Percentiles rank a stretch among this genome's conserved stretches.
Evolutionary conservation across 2,797 vertebrate species (phyloP).

Genomic region (Lutjanus campechanus): DNA sequence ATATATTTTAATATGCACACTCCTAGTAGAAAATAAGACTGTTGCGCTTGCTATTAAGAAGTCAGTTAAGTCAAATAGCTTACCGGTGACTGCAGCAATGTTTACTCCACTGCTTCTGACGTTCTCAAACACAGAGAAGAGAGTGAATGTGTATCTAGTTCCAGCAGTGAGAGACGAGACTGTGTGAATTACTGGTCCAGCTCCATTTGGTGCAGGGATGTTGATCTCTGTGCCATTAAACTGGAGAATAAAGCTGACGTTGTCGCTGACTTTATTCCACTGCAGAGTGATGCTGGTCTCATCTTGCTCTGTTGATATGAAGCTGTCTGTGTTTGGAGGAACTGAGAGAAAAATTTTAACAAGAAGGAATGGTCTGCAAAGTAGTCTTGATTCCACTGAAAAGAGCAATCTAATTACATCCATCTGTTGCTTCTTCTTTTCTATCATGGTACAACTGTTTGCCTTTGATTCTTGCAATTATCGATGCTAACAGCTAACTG

Average conservation of each 20-base stretch:
- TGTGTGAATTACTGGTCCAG: background rate
- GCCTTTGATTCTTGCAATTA: too few relatives aligned
- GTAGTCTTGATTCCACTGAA: too few relatives aligned
- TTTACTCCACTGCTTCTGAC: background rate
- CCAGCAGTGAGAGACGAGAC: background rate
- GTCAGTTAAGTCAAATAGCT: too few relatives aligned
- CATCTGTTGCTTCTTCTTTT: too few relatives aligned
- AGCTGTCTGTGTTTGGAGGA: background rate
- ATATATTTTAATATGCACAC: too few relatives aligned
- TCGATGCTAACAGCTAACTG: too few relatives aligned
- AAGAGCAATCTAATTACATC: too few relatives aligned
- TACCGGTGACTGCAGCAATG: background rate
- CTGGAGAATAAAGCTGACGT: background rate
- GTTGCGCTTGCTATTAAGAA: background rate
- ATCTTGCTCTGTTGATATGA: background rate
- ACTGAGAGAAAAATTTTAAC: background rate
- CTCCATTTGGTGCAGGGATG: background rate
- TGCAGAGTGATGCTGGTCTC: conserved; percentile 14
- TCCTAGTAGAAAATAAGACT: too few relatives aligned
- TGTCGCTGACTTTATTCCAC: background rate
- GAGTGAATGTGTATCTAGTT: background rate
- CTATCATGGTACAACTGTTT: too few relatives aligned
- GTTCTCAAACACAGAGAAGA: background rate
- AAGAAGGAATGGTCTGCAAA: too few relatives aligned
- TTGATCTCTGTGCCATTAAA: background rate